These are phyloP conservation scores for Drosophila pachea DNA, from an alignment of 1,140 invertebrate species.

Conservation along the genomic window DNA sequence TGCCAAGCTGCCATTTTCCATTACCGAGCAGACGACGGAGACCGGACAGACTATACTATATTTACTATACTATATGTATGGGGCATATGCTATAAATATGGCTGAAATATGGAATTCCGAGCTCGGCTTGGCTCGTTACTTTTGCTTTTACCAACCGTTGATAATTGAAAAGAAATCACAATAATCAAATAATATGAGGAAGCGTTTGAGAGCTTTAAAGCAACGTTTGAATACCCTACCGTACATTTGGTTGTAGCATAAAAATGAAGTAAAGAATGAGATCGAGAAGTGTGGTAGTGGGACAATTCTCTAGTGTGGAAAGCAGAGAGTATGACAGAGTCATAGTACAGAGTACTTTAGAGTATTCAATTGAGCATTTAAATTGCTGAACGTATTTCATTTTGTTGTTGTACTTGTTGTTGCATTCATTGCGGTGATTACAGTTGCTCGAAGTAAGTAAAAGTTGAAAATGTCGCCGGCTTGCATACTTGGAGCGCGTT, in stretches of 20 bases:
- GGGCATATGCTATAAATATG: slow-evolving; percentile 11
- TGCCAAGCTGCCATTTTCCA: slow-evolving; percentile 34
- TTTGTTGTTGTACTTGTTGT: slow-evolving; percentile 16
- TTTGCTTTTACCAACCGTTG: slow-evolving; percentile 73
- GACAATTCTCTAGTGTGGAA: background rate
- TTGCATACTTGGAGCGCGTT: slow-evolving; percentile 14
- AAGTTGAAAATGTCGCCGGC: slow-evolving; percentile 49
- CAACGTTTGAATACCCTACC: slow-evolving; percentile 11
- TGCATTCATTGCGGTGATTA: slow-evolving; percentile 51
- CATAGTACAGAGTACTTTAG: slow-evolving; percentile 4
- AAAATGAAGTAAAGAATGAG: too few relatives aligned
- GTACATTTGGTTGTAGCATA: too few relatives aligned
- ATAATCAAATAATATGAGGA: slow-evolving; percentile 25
- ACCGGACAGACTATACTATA: background rate
- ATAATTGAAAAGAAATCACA: slow-evolving; percentile 75
- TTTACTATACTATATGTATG: background rate
- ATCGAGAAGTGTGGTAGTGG: too few relatives aligned
- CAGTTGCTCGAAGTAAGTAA: slow-evolving; percentile 62
- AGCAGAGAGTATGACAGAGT: background rate
- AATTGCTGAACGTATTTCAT: slow-evolving; percentile 45
- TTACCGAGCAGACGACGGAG: background rate
- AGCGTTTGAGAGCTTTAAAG: slow-evolving; percentile 1
- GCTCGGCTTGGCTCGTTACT: slow-evolving; percentile 38
- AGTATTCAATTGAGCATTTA: slow-evolving; percentile 33
- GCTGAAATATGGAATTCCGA: slow-evolving; percentile 16